Evolutionary conservation across 2,113 vertebrate genomes (phyloP), one percentile per base, ranked within the genome.

Genomic region (Strigops habroptila): DNA sequence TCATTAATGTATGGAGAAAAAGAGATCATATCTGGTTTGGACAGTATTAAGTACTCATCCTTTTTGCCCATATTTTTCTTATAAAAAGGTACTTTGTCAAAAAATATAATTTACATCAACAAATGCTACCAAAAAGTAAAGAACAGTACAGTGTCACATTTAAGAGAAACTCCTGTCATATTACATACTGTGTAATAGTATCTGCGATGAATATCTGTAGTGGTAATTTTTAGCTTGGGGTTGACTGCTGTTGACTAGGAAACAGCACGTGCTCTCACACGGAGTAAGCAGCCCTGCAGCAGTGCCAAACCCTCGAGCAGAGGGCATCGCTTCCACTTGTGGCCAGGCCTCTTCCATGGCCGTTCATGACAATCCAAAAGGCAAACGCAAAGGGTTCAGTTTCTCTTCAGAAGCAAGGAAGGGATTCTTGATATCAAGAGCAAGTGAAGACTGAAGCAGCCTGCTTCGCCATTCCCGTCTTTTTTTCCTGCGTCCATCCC

Each of bases 11-110:
- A 84, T 16, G 77, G 91, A 82, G 75, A 94, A 30, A 95, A 28
- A 89, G 86, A 97, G 93, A 96, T 46, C 0, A 6, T 57, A 86
- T 82, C n/a, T 22, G 59, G 41, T 55, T 49, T 64, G 30, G 57
- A 60, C 52, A 55, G 30, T 70, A 82, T 43, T 52, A 81, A 83
- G 86, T 68, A 68, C 63, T 91, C 74, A 92, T 91, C 87, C 95
- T 94, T 95, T 95, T 95, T 75, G 33, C 57, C 67, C 85, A 85
- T 39, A 64, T 6, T 48, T 90, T 86, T 97, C 88, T 82, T 97
- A 97, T 94, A 97, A 97, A 98, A 98, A 97, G 51, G 48, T 95
- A 93, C 89, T 95, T 97, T 74, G 79, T 97, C 76, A 96, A 98
- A 98, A 98, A 97, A 97, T 93, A 97, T 90, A 63, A 96, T 97